These are phyloP conservation scores for Alitta virens DNA, from an alignment of 2,888 invertebrate genomes.

Conservation along the genomic window DNA sequence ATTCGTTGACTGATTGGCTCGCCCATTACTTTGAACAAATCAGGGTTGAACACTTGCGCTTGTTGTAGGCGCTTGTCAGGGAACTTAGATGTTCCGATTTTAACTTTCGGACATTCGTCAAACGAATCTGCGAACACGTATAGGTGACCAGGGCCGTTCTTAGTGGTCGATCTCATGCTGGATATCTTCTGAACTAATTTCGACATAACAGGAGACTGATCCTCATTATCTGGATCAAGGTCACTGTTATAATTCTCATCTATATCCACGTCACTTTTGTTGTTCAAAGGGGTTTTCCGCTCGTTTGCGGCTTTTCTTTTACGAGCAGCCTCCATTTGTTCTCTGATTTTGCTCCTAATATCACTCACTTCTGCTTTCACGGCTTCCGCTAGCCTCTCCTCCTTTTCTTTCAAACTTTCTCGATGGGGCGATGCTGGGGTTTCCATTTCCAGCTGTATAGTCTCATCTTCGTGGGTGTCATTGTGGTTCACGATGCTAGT, in stretches of 20 bases:
- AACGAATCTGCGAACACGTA: slow-evolving; percentile 23
- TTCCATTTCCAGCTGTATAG: too few relatives aligned
- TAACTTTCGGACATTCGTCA: slow-evolving; percentile 1
- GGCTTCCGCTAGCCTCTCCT: not conserved
- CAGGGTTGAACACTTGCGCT: slow-evolving; percentile 21
- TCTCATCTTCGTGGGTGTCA: too few relatives aligned
- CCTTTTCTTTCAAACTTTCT: not conserved
- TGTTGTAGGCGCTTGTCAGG: slow-evolving; percentile 24
- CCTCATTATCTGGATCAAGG: slow-evolving; percentile 16
- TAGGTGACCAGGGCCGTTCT: slow-evolving; percentile 20
- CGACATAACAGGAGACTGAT: slow-evolving; percentile 1
- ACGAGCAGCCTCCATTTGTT: not conserved
- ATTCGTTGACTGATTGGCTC: slow-evolving; percentile 14
- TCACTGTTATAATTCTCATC: slow-evolving; percentile 26
- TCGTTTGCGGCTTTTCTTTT: not conserved
- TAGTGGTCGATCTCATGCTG: not conserved
- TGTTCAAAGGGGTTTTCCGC: not conserved
- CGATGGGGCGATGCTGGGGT: too few relatives aligned
- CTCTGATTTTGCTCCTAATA: not conserved
- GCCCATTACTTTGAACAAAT: slow-evolving; percentile 15
- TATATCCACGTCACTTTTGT: not conserved
- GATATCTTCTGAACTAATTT: slow-evolving; percentile 4
- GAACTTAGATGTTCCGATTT: slow-evolving; percentile 22
- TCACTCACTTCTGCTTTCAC: not conserved
- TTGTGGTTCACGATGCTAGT: too few relatives aligned